A percentile compares a stretch with the other conserved stretches of the same genome.
Evolutionary conservation across 2,888 invertebrate species (phyloP).

Genomic region (Helleia helle): DNA sequence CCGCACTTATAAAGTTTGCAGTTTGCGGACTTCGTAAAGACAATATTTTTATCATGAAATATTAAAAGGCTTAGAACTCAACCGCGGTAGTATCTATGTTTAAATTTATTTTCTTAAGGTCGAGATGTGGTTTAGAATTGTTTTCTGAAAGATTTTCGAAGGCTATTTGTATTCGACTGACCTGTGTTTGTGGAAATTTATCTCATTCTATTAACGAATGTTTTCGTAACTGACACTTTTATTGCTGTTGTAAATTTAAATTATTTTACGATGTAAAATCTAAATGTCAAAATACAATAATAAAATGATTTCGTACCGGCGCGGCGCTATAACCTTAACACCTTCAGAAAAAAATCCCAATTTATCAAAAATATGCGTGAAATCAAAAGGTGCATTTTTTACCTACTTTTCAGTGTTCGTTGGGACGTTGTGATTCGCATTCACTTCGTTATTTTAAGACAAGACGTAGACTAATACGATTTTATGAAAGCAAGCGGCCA

Average conservation of each 20-base stretch:
- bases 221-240: conserved; percentile 42
- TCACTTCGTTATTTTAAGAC: conserved; percentile 57
- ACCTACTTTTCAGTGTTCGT: conserved; percentile 17
- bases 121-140: conserved; percentile 11
- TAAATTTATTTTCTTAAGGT: conserved; percentile 11
- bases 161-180: conserved; percentile 1
- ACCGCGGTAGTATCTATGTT: background rate
- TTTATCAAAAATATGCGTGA: conserved; percentile 45
- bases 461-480: conserved; percentile 53
- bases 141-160: conserved; percentile 2
- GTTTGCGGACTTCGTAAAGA: conserved; percentile 28
- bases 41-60: conserved; percentile 23
- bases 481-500: conserved; percentile 52
- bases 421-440: conserved; percentile 37
- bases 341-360: conserved; percentile 50
- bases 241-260: conserved; percentile 51
- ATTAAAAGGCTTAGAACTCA: background rate
- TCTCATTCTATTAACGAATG: conserved; percentile 11
- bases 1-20: conserved; percentile 29
- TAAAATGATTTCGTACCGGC: conserved; percentile 35
- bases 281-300: conserved; percentile 62
- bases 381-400: conserved; percentile 28
- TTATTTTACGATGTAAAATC: conserved; percentile 20
- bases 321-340: conserved; percentile 52
- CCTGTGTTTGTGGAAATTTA: conserved; percentile 9